These are phyloP conservation scores for Xylota sylvarum DNA, from an alignment of 2,888 invertebrate genomes.

Conservation along the genomic window DNA sequence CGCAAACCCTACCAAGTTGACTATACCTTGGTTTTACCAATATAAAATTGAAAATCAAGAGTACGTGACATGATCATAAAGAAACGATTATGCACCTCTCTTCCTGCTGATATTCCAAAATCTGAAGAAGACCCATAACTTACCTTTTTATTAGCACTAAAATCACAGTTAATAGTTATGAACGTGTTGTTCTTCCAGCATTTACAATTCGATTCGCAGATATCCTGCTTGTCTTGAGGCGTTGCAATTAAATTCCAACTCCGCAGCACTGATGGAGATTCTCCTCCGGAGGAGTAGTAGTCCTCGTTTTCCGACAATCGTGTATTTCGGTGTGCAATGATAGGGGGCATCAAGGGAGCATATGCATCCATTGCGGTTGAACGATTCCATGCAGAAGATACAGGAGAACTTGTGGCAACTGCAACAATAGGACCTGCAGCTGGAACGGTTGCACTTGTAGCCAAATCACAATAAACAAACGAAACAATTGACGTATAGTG, in stretches of 20 bases:
- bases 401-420: slow-evolving; percentile 53
- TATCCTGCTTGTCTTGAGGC: slow-evolving; percentile 57
- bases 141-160: slow-evolving; percentile 74
- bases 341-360: slow-evolving; percentile 13
- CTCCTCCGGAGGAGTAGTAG: slow-evolving; percentile 5
- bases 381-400: slow-evolving; percentile 46
- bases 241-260: slow-evolving; percentile 57
- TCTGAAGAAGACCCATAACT: slow-evolving; percentile 33
- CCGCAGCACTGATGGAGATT: slow-evolving; percentile 13
- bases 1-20: neutral
- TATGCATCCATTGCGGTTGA: slow-evolving; percentile 52
- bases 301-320: slow-evolving; percentile 49
- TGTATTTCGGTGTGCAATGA: slow-evolving; percentile 9
- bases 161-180: slow-evolving; percentile 74
- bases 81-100: slow-evolving; percentile 29
- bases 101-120: slow-evolving; percentile 29
- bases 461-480: slow-evolving; percentile 70
- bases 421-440: slow-evolving; percentile 61
- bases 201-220: slow-evolving; percentile 64
- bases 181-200: slow-evolving; percentile 63
- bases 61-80: slow-evolving; percentile 70
- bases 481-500: slow-evolving; percentile 62
- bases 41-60: slow-evolving; percentile 49
- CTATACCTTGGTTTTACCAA: slow-evolving; percentile 42
- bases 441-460: slow-evolving; percentile 70